Percentiles rank a stretch among this genome's conserved stretches.
Conservation (phyloP, 2,888 invertebrate genomes). For the Cantharis rustica region DNA sequence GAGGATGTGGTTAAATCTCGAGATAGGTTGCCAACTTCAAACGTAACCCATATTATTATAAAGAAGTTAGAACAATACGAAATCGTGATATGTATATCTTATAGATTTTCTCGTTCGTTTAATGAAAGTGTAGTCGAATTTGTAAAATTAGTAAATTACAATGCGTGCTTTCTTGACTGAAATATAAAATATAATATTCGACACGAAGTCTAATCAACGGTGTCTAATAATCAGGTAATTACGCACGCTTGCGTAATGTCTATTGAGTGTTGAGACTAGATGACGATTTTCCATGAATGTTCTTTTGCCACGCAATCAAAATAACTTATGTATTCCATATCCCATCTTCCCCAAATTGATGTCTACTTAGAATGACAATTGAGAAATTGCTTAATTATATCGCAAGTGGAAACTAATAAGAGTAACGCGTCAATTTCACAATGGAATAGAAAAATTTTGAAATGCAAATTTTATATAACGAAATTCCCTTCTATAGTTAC, state of each 20-base stretch:
- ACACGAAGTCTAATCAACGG: slow-evolving; percentile 25
- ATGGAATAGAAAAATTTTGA: background rate
- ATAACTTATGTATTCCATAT: slow-evolving; percentile 22
- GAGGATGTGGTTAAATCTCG: too few species aligned
- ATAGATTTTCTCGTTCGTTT: background rate
- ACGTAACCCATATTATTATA: background rate
- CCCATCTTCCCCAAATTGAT: slow-evolving; percentile 16
- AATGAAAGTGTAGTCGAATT: slow-evolving; percentile 6
- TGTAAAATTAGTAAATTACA: slow-evolving; percentile 14
- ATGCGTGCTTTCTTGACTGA: background rate
- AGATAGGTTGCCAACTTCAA: background rate
- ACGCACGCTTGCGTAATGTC: slow-evolving; percentile 26
- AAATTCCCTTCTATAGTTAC: slow-evolving; percentile 3
- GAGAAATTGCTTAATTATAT: slow-evolving; percentile 16
- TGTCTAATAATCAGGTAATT: slow-evolving; percentile 29
- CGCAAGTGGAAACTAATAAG: slow-evolving; percentile 1
- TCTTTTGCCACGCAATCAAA: slow-evolving; percentile 22
- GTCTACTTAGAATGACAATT: slow-evolving; percentile 17
- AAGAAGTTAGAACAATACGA: background rate
- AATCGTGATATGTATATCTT: background rate
- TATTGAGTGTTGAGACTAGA: slow-evolving; percentile 22
- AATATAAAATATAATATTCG: slow-evolving; percentile 12
- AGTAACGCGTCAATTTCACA: background rate
- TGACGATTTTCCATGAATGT: slow-evolving; percentile 26
- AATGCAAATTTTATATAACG: background rate